Base-by-base conservation (phyloP, 2,888 invertebrate species). In the Nemotelus pantherinus region DNA sequence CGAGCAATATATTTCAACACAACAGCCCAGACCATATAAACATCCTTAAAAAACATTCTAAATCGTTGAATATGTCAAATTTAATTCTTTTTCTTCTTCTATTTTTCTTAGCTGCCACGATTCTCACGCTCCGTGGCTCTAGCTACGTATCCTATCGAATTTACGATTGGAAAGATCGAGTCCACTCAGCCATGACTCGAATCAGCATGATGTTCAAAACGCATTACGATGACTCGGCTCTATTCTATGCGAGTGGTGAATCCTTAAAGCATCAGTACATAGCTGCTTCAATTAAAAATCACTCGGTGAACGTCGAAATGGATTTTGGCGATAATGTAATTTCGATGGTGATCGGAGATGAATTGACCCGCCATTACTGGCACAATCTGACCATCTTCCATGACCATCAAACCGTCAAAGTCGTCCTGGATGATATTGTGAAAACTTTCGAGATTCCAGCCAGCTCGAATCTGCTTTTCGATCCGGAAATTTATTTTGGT, bases 161-260 rank as follows among this genome's bases (percentile, higher is more conserved):
- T 68, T 97, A 97, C 86, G 95, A 96, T 83, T 96, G 95, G 94
- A 95, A 95, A 86, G 95, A 96, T 85, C 90, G 95, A 78, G 95
- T 96, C 10, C 96, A 96, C 85, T 95, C 95, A 0, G 93, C 95
- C 65, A 92, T 92, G 64, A 96, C 95, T 79, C 90, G 95, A 83
- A 94, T 97, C 84, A 96, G 96, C 84, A 88, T 97, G 83, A 91
- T 95, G 86, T 97, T 97, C 87, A 90, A 95, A 92, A 97, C 97
- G 6, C 91, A 93, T 82, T 95, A 95, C 87, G 95, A 96, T 85
- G 95, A 97, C 84, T 97, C 97, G 6, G 95, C 95, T 2, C 87
- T 98, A 79, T 95, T 97, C 85, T 97, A 97, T 85, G 97, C 97
- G 3, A 95, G 96, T 82, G 97, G 97, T 41, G 96, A 96, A 84